These are phyloP conservation scores for Goniozus legneri DNA, from an alignment of 1,140 invertebrate genomes.

Conservation along the genomic window DNA sequence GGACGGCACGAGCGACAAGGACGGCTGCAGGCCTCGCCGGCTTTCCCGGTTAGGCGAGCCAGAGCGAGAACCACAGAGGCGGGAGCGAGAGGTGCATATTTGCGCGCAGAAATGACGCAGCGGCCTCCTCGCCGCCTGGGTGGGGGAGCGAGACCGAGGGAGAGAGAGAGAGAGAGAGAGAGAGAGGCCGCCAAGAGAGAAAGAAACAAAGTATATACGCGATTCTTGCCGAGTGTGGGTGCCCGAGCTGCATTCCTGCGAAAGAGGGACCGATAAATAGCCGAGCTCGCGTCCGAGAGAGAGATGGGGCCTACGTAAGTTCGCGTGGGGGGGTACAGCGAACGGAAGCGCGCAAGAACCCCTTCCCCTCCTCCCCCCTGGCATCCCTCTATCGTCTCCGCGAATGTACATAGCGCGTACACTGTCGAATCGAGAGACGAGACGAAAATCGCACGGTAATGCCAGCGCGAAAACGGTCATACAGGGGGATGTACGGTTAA, in stretches of 20 bases:
- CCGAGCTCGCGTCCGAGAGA: neutral
- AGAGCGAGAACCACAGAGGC: constrained; percentile 2
- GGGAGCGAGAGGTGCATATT: constrained; percentile 5
- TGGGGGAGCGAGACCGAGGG: neutral
- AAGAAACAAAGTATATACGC: too few relatives aligned
- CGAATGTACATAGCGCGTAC: too few relatives aligned
- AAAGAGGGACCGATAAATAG: neutral
- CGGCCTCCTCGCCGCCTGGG: constrained; percentile 12
- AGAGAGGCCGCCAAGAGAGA: neutral
- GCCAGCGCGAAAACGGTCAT: too few relatives aligned
- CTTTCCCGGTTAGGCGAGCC: constrained; percentile 27
- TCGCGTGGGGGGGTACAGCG: too few relatives aligned
- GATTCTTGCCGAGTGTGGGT: neutral
- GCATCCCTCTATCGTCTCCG: too few relatives aligned
- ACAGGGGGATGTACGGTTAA: too few relatives aligned
- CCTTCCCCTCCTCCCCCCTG: too few relatives aligned
- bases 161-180: neutral
- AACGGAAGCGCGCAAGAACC: too few relatives aligned
- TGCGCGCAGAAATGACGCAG: constrained; percentile 23
- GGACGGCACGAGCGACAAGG: constrained; percentile 27
- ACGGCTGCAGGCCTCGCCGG: constrained; percentile 13
- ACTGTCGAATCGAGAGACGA: too few relatives aligned
- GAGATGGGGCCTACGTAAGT: too few relatives aligned
- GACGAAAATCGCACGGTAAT: too few relatives aligned
- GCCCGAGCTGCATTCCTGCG: neutral